These are phyloP conservation scores for Podiceps cristatus DNA, from an alignment of 2,113 vertebrate species.

Conservation along the genomic window DNA sequence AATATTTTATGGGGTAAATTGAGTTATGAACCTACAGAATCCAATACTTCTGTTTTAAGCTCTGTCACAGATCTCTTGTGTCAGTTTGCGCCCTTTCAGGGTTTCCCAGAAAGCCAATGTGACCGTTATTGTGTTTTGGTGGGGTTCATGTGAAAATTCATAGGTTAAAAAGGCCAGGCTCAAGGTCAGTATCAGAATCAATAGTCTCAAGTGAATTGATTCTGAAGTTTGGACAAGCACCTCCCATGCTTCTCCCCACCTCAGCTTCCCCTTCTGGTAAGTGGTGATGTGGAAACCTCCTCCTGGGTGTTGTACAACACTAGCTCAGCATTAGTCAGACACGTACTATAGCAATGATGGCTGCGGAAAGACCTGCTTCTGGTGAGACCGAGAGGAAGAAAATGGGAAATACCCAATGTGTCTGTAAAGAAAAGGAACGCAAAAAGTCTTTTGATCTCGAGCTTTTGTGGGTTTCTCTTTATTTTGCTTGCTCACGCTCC, in stretches of 20 bases:
- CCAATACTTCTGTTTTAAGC: neutral
- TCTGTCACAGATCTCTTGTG: neutral
- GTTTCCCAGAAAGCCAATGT: neutral
- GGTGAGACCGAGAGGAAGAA: conserved; percentile 9
- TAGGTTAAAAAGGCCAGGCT: neutral
- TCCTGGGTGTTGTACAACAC: neutral
- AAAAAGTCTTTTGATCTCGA: conserved; percentile 14
- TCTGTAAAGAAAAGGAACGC: neutral
- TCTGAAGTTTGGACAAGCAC: neutral
- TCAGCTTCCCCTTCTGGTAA: neutral
- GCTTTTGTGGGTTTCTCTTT: conserved; percentile 33
- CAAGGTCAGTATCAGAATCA: neutral
- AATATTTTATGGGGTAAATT: neutral
- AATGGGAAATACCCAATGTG: neutral
- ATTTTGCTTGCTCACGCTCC: neutral
- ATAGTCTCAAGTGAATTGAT: neutral
- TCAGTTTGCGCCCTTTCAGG: neutral
- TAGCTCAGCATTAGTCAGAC: neutral
- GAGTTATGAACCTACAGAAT: neutral
- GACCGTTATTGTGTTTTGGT: neutral
- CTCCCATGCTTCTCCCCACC: neutral
- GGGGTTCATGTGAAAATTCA: accelerated
- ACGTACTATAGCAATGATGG: accelerated
- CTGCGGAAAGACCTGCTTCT: neutral
- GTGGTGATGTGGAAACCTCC: neutral